phyloP scores from a whole-genome alignment of 2,113 vertebrate genomes.

The Catharus fuscescens region DNA sequence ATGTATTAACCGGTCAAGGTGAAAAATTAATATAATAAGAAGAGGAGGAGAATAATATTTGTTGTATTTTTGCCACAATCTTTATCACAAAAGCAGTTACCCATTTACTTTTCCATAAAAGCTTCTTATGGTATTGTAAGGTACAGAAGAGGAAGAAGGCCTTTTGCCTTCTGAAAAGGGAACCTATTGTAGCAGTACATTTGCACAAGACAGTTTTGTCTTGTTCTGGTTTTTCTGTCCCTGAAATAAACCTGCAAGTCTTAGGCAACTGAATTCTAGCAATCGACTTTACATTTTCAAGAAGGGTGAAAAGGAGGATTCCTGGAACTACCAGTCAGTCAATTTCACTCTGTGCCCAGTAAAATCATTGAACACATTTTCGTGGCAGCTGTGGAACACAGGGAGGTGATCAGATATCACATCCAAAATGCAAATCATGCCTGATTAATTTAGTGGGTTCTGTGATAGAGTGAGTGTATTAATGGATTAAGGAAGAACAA shows the following conservation, averaged over 20 bases:
- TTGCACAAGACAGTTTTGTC: neutral
- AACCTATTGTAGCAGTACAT: neutral
- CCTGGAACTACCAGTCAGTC: neutral
- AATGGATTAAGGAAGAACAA: neutral
- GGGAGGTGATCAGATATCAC: neutral
- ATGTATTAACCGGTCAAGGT: neutral
- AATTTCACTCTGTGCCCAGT: neutral
- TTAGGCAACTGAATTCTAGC: neutral
- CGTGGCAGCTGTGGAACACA: neutral
- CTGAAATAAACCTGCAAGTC: neutral
- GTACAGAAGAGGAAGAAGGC: neutral
- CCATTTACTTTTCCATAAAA: neutral
- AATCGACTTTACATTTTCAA: accelerated
- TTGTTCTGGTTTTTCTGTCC: neutral
- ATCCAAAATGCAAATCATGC: neutral
- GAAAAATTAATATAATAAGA: neutral
- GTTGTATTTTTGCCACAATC: neutral
- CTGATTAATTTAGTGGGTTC: neutral
- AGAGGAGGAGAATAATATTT: neutral
- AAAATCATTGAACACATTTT: neutral
- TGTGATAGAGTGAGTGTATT: neutral
- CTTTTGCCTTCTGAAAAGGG: neutral
- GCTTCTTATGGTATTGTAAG: neutral
- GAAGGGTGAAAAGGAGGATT: neutral
- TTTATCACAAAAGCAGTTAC: neutral